phyloP scores from a whole-genome alignment of 2,113 vertebrate genomes.

The Variabilichromis moorii region DNA sequence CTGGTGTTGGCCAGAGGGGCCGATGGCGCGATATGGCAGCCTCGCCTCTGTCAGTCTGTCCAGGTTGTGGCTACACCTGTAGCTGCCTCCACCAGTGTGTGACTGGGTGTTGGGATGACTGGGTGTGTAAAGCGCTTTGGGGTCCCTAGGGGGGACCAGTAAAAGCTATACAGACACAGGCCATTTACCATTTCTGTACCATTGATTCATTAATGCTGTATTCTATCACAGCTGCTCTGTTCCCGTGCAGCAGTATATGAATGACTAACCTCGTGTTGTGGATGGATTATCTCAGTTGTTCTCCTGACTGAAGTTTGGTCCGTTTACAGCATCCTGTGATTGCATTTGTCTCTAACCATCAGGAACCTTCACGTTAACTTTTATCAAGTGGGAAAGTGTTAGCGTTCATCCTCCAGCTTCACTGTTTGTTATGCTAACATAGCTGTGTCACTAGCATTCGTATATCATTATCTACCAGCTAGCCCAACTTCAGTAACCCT shows the following conservation, averaged over 20 bases:
- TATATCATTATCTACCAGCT: fast-evolving
- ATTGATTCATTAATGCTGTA: fast-evolving
- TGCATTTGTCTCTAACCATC: fast-evolving
- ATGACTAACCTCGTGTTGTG: fast-evolving
- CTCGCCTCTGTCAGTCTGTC: fast-evolving
- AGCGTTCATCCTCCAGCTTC: background rate
- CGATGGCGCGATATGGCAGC: too few relatives aligned
- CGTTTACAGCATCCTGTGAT: fast-evolving
- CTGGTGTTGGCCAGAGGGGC: too few relatives aligned
- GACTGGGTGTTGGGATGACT: too few relatives aligned
- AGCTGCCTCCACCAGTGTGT: too few relatives aligned
- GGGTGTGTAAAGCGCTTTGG: too few relatives aligned
- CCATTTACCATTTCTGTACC: too few relatives aligned
- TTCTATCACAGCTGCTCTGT: fast-evolving
- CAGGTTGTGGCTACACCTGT: too few relatives aligned
- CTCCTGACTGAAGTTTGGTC: background rate
- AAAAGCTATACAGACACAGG: too few relatives aligned
- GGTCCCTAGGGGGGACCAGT: too few relatives aligned
- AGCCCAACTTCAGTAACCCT: fast-evolving
- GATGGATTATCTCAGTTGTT: too few relatives aligned
- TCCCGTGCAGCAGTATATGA: fast-evolving
- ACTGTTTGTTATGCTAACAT: background rate
- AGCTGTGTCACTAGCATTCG: background rate
- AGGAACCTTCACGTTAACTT: fast-evolving
- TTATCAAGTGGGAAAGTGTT: fast-evolving